Evolutionary conservation across 1,140 invertebrate genomes (phyloP), one percentile per base, ranked within the genome.

Genomic region (Drosophila biarmipes): DNA sequence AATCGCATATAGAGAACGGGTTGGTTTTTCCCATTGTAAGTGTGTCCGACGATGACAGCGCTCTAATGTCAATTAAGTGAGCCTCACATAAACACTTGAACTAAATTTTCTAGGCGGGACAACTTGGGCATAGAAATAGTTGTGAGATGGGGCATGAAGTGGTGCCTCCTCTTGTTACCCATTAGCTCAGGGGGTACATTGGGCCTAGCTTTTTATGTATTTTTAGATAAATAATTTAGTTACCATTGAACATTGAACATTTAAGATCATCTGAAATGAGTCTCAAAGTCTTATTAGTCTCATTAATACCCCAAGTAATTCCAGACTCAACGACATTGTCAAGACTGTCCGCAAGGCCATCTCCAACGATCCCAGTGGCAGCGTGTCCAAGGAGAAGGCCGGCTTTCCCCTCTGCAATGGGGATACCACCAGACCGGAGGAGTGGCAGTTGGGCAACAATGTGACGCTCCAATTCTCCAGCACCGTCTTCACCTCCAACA

Each of bases 21-120:
- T 6, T 11, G 56, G 15, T 34, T 61, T 21, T 42, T 51, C 35
- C 35, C 58, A 61, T 43, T 59, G 58, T 64, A 45, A 61, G 34
- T 12, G 59, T 61, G 59, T 64, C 73, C 80, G 73, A 85, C 62
- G 48, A 46, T 38, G 66, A 42, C 59, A 29, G 21, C 58, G 76
- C 80, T 87, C 46, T 75, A 87, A 86, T 86, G 81, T 87, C 81
- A 86, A 86, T 86, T 86, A 87, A 86, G 82, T 81, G 82, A 51
- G 59, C 57, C 69, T 86, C 87, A 86, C 81, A 86, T 72, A 81
- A 87, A 81, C 78, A 81, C 82, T 87, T 75, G 78, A 78, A 67
- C 78, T 61, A 86, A 73, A 85, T 85, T 74, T 56, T 68, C 53
- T 69, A 56, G 53, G 45, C 56, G 35, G 45, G 49, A 19, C 48